Evolutionary conservation across 2,888 invertebrate species (phyloP), one percentile per base, ranked within the genome.

Genomic region (Athrips mouffetella): DNA sequence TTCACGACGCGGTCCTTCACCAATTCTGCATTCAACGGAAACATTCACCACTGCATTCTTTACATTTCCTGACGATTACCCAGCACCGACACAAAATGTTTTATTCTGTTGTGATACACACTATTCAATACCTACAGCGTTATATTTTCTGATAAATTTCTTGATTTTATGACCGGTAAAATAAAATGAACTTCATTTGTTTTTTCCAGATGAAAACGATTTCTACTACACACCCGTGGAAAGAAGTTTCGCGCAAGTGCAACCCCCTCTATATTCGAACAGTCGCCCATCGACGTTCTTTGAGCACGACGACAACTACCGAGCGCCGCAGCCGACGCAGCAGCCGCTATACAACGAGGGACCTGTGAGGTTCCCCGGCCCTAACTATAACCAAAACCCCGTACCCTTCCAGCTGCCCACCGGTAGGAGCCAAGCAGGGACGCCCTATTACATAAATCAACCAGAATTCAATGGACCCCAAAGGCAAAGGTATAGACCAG

Each of bases 191-290:
- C 21, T 21, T 31, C 2, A 10, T 53, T 64, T 60, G 55, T 53
- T 78, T 67, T 68, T 87, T 87, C 62, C 86, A 88, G 88, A 84
- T 76, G 84, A 81, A 63, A 79, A 81, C 57, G 81, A 85, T 62
- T 86, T 80, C 67, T 88, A 80, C 65, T 85, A 81, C 72, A 73
- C 84, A 70, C 85, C 85, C 51, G 79, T 80, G 70, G 88, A 88
- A 76, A 81, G 86, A 76, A 88, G 68, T 71, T 88, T 82, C 80
- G 88, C 88, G 75, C 88, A 88, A 87, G 83, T 86, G 63, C 87
- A 88, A 72, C 88, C 88, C 42, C 77, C 84, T 63, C 65, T 88
- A 55, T 88, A 74, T 69, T 73, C 81, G 55, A 86, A 79, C 48
- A 84, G 66, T 70, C 76, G 79, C 40, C 76, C 79, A 45, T 58